Evolutionary conservation across 2,797 vertebrate species (phyloP).

Genomic region (Bradypus variegatus): DNA sequence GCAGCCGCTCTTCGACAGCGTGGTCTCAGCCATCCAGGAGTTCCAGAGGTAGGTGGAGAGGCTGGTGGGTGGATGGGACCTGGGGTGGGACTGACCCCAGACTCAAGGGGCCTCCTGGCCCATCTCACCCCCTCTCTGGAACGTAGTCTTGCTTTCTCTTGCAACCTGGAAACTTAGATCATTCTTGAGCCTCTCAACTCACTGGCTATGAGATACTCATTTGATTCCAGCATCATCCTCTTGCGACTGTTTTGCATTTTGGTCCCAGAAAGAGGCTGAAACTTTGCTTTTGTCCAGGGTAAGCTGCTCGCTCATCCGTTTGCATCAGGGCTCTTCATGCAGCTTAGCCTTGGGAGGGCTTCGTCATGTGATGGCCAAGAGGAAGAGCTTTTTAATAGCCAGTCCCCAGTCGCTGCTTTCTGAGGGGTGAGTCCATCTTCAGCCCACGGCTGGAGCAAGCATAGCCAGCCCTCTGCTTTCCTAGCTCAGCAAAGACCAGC

Average conservation of each 20-base stretch:
- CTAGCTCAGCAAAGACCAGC: background rate
- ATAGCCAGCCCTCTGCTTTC: background rate
- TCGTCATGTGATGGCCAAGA: background rate
- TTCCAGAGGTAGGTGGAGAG: constrained; percentile 81
- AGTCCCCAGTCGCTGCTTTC: background rate
- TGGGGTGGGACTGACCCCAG: rapidly evolving
- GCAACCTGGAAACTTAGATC: background rate
- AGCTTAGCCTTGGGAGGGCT: rapidly evolving
- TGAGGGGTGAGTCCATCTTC: background rate
- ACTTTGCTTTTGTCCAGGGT: background rate
- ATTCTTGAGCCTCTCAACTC: background rate
- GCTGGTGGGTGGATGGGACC: rapidly evolving
- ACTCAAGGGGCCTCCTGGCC: background rate
- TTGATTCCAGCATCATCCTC: background rate
- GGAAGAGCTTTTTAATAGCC: background rate
- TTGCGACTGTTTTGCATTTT: rapidly evolving
- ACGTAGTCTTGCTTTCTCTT: background rate
- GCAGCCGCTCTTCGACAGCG: constrained; percentile 77
- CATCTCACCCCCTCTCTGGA: rapidly evolving
- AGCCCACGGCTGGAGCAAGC: background rate
- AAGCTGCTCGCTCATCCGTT: rapidly evolving
- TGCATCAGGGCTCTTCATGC: background rate
- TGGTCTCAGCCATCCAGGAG: constrained; percentile 84
- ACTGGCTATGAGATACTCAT: background rate
- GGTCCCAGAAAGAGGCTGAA: background rate